Evolutionary conservation across 2,888 invertebrate species (phyloP).

Genomic region (Physocephala rufipes): DNA sequence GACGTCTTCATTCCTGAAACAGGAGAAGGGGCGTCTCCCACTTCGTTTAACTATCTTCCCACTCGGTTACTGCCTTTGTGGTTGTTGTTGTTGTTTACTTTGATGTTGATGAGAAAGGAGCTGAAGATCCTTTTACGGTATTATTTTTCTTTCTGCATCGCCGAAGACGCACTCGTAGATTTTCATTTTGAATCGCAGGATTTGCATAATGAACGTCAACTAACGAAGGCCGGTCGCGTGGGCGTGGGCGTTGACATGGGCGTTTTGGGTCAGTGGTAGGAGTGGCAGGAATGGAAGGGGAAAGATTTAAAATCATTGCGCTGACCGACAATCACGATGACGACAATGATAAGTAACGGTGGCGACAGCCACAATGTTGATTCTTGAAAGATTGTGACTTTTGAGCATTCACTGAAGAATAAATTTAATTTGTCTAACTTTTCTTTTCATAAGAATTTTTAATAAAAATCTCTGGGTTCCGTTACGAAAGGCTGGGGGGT

Average conservation of each 20-base stretch:
- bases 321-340: background rate
- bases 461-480: slow-evolving; percentile 26
- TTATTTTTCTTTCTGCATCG: slow-evolving; percentile 40
- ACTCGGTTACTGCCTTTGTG: slow-evolving; percentile 15
- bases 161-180: slow-evolving; percentile 44
- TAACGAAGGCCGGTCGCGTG: slow-evolving; percentile 17
- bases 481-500: too few relatives aligned
- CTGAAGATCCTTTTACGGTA: slow-evolving; percentile 43
- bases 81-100: slow-evolving; percentile 10
- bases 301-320: background rate
- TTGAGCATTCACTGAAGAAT: slow-evolving; percentile 32
- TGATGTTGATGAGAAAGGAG: slow-evolving; percentile 43
- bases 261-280: background rate
- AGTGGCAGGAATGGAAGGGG: background rate
- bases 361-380: slow-evolving; percentile 6
- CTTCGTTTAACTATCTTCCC: background rate
- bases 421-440: slow-evolving; percentile 33
- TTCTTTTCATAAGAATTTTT: slow-evolving; percentile 38
- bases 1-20: slow-evolving; percentile 35
- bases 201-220: slow-evolving; percentile 39
- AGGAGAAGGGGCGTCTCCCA: too few relatives aligned
- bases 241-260: slow-evolving; percentile 7
- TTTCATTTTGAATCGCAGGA: slow-evolving; percentile 48
- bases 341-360: too few relatives aligned
- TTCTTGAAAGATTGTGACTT: slow-evolving; percentile 30